Conservation (phyloP, 2,113 vertebrate species). For the Saccopteryx bilineata region DNA sequence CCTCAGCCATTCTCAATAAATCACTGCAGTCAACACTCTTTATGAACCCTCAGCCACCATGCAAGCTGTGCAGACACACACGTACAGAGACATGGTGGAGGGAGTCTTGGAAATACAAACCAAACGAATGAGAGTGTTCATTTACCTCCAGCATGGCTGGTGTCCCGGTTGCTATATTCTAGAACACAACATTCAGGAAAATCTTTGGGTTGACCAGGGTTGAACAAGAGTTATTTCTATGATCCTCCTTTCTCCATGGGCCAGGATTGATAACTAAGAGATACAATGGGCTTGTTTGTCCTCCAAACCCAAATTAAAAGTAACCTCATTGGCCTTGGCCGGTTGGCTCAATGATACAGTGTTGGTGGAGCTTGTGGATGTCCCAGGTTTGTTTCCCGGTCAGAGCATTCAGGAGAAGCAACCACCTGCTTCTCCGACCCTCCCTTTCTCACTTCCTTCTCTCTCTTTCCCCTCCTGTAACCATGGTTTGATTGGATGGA, state of each 20-base stretch:
- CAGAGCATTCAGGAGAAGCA: too few relatives aligned
- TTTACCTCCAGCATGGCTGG: not conserved
- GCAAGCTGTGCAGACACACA: not conserved
- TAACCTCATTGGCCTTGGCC: not conserved
- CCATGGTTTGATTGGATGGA: too few relatives aligned
- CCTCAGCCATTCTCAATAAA: not conserved
- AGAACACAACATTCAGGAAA: not conserved
- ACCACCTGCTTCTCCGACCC: too few relatives aligned
- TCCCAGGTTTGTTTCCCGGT: too few relatives aligned
- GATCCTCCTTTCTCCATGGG: not conserved
- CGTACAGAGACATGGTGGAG: not conserved
- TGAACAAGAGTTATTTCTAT: slow-evolving; percentile 29
- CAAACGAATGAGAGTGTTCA: not conserved
- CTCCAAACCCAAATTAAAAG: slow-evolving; percentile 14
- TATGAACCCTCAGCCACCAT: not conserved
- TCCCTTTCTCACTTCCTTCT: too few relatives aligned
- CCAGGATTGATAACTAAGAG: not conserved
- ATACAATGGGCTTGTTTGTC: not conserved
- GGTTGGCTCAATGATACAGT: too few relatives aligned
- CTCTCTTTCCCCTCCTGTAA: too few relatives aligned
- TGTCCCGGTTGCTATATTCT: not conserved
- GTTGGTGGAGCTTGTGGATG: too few relatives aligned
- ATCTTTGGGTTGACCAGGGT: not conserved
- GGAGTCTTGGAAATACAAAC: not conserved
- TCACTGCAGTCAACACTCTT: not conserved